Conservation (phyloP, 2,888 invertebrate species). For the Tricholauxania praeusta region DNA sequence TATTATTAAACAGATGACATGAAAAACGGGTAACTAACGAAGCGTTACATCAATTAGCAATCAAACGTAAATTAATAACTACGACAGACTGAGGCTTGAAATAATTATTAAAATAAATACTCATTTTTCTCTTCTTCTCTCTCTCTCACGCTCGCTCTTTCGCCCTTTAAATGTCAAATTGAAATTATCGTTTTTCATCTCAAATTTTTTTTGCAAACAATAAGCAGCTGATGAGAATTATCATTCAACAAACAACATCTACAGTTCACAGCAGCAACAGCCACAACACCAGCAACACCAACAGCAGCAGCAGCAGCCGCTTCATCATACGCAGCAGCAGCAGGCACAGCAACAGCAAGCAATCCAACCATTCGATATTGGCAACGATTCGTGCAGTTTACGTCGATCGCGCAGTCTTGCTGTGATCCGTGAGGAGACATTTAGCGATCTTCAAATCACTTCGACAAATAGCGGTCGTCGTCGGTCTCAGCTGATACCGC, state of each 20-base stretch:
- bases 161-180: constrained; percentile 4
- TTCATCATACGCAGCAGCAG: constrained; percentile 40
- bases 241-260: constrained; percentile 53
- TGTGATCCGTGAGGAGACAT: constrained; percentile 82
- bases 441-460: constrained; percentile 77
- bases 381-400: constrained; percentile 70
- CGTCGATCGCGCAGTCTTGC: constrained; percentile 80
- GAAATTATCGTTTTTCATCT: constrained; percentile 11
- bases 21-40: constrained; percentile 4
- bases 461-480: constrained; percentile 75
- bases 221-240: constrained; percentile 54
- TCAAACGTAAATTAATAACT: constrained; percentile 17
- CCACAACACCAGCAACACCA: constrained; percentile 40
- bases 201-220: constrained; percentile 11
- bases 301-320: constrained; percentile 31
- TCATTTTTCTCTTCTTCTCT: constrained; percentile 14
- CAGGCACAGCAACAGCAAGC: constrained; percentile 41
- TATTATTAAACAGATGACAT: not conserved
- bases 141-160: not conserved
- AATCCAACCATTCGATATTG: constrained; percentile 59
- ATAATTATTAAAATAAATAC: not conserved
- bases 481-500: constrained; percentile 82
- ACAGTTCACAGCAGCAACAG: constrained; percentile 43
- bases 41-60: not conserved
- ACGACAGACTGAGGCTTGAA: not conserved